phyloP scores from a whole-genome alignment of 2,888 invertebrate species.

The Serripes groenlandicus region DNA sequence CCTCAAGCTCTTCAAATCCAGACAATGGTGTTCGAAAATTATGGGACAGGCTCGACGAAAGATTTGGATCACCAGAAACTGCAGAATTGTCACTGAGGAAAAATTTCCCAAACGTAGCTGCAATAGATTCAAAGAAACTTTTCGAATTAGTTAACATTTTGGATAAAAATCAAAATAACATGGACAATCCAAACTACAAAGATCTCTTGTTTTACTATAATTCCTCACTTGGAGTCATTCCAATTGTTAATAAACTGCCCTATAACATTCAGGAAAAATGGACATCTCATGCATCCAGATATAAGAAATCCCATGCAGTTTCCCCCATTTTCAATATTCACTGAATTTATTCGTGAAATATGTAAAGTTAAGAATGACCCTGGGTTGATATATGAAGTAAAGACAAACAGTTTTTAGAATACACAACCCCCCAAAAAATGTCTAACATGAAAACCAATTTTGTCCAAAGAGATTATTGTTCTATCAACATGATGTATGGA shows the following conservation, averaged over 20 bases:
- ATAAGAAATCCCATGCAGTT: not conserved
- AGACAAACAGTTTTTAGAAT: not conserved
- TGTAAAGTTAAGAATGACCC: not conserved
- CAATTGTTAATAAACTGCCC: not conserved
- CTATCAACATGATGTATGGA: not conserved
- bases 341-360: not conserved
- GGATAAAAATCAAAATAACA: too few relatives aligned
- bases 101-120: not conserved
- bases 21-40: not conserved
- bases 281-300: not conserved
- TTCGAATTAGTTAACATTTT: not conserved
- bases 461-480: not conserved
- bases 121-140: not conserved
- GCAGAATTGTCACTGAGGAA: not conserved
- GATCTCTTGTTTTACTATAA: not conserved
- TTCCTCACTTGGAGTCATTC: not conserved
- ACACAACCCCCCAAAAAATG: not conserved
- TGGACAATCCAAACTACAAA: not conserved
- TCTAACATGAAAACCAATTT: not conserved
- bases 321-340: not conserved
- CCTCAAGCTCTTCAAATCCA: conserved; percentile 12
- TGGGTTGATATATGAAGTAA: not conserved
- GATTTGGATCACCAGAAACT: not conserved
- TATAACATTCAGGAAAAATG: not conserved
- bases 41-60: not conserved